A percentile compares a stretch with the other conserved stretches of the same genome.
Evolutionary conservation across 2,113 vertebrate genomes (phyloP).

Genomic region (Gymnobelideus leadbeateri): DNA sequence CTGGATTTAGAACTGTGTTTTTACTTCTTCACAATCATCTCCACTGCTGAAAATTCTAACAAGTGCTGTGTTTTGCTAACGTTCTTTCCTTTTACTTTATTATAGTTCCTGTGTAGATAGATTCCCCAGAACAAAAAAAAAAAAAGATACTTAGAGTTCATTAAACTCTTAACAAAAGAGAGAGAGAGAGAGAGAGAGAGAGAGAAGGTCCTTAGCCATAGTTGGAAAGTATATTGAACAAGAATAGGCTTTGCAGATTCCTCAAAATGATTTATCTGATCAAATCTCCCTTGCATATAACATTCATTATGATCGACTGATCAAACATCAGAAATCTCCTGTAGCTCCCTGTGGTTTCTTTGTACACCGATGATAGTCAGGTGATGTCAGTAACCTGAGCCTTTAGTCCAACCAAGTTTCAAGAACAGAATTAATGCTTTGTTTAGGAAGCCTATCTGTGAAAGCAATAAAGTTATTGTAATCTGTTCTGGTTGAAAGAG

Average conservation of each 20-base stretch:
- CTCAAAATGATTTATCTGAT: background rate
- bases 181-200: too few relatives aligned
- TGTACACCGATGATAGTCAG: background rate
- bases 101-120: background rate
- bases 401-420: background rate
- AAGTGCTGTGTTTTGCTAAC: background rate
- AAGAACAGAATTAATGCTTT: background rate
- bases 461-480: background rate
- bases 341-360: background rate
- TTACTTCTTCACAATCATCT: background rate
- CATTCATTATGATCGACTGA: background rate
- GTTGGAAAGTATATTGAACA: background rate
- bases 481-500: background rate
- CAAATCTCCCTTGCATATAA: background rate
- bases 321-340: background rate
- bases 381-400: background rate
- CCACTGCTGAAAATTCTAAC: background rate
- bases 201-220: background rate
- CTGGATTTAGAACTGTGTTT: background rate
- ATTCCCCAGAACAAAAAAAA: background rate
- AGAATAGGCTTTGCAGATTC: background rate
- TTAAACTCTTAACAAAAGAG: background rate
- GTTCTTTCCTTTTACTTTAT: background rate
- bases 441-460: background rate
- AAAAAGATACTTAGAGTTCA: background rate